Percentiles rank a stretch among this genome's conserved stretches.
Conservation (phyloP, 2,113 vertebrate species). For the Podarcis raffonei region DNA sequence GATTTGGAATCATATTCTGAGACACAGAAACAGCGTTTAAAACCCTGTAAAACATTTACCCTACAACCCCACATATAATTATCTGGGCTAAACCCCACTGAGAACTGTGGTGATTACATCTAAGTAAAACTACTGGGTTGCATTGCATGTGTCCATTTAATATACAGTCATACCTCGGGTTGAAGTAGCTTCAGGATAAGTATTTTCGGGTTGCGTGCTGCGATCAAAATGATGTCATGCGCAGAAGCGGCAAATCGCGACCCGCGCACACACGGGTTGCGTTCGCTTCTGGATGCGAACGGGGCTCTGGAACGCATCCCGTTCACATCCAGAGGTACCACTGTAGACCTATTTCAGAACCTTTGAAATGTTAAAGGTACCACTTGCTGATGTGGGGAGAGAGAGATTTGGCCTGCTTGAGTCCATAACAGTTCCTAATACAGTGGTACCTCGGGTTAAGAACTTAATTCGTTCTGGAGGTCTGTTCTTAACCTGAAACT, state of each 20-base stretch:
- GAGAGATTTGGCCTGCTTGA: background rate
- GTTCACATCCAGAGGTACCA: no score
- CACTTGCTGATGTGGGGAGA: no score
- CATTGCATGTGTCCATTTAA: background rate
- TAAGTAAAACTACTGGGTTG: background rate
- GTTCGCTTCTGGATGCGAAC: no score
- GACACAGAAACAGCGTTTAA: background rate
- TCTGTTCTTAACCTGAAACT: no score
- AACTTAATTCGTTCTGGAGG: no score
- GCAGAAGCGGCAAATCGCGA: no score
- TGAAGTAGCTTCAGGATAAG: no score
- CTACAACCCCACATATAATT: background rate
- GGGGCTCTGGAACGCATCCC: no score
- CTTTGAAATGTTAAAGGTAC: background rate
- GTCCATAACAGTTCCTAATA: background rate
- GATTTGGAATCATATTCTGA: background rate
- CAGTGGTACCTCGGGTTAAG: no score
- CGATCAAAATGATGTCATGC: no score
- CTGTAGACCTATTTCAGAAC: background rate
- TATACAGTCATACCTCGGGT: background rate
- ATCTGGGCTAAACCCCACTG: background rate
- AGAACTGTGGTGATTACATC: background rate
- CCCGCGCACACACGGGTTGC: no score
- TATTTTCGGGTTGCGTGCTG: no score
- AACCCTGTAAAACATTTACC: background rate